Evolutionary conservation across 2,113 vertebrate genomes (phyloP).

Genomic region (Anarhynchus alexandrinus): DNA sequence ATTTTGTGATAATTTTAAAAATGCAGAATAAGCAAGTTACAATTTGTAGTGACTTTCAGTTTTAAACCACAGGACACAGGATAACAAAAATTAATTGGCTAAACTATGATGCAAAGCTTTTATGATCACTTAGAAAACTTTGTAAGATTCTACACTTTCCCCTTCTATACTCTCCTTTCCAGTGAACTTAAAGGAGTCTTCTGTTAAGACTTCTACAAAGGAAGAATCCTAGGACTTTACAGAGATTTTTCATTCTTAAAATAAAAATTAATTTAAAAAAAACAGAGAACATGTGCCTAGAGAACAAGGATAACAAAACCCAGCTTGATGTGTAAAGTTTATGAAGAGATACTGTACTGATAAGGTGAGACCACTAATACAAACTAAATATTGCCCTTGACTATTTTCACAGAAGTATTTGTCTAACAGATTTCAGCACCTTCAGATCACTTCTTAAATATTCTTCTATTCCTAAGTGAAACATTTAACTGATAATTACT

Average conservation of each 20-base stretch:
- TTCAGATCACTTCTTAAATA: not conserved
- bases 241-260: not conserved
- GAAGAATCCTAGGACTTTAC: not conserved
- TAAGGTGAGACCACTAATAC: not conserved
- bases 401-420: not conserved
- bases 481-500: not conserved
- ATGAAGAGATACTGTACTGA: not conserved
- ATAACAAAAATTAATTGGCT: not conserved
- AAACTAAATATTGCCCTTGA: not conserved
- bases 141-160: not conserved
- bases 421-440: not conserved
- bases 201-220: not conserved
- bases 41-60: not conserved
- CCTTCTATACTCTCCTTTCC: too few relatives aligned
- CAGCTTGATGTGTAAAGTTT: not conserved
- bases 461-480: not conserved
- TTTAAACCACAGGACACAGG: not conserved
- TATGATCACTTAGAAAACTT: not conserved
- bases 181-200: not conserved
- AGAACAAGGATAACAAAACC: not conserved
- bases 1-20: not conserved
- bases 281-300: not conserved
- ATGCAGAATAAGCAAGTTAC: not conserved
- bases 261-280: not conserved
- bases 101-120: not conserved